Base-by-base conservation (phyloP, 2,113 vertebrate genomes). In the Melanerpes formicivorus region DNA sequence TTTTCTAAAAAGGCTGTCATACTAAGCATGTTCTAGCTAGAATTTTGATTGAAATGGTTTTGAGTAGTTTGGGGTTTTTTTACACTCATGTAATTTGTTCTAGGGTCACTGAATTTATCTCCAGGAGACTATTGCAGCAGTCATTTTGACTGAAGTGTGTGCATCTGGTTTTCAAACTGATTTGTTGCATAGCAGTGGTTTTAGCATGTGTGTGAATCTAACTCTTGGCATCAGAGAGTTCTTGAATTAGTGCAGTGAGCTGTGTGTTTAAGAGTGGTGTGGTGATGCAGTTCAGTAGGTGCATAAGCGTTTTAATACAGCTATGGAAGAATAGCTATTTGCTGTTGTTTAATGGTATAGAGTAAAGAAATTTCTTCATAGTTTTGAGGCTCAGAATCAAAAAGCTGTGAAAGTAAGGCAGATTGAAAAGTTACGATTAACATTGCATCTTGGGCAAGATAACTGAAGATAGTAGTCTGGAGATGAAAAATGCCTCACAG, bases 51-150 rank as follows among this genome's bases (percentile, higher is more conserved):
- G 11, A 79, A 95, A 79, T 85, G 9, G 17, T 74, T 95, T 90
- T 87, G 80, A 90, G 64, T 55, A 55, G 29, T 2, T 17, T 59
- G 2, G 18, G 46, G 46, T 7, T 18, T 48, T 72, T 93, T 85
- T 84, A 63, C 0, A 0, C 59, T 84, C 37, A 40, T 8, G 5
- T 80, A 56, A 93, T 95, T 93, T 86, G 27, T 83, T 29, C 52
- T 89, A 46, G 54, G 56, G 58, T 87, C 87, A 81, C 90, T 91
- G 88, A 93, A 83, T 96, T 88, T 92, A 93, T 74, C 90, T 92
- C 82, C 65, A 79, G 67, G 88, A 87, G 87, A 59, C 72, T 79
- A 29, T n/a, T 81, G 64, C 11, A 3, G 63, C n/a, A 83, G 75
- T 94, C 29, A 66, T 86, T 97, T 90, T 85, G 55, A 82, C 77